A percentile compares a stretch with the other conserved stretches of the same genome.
Evolutionary conservation across 2,113 vertebrate genomes (phyloP).

Genomic region (Spea multiplicata): DNA sequence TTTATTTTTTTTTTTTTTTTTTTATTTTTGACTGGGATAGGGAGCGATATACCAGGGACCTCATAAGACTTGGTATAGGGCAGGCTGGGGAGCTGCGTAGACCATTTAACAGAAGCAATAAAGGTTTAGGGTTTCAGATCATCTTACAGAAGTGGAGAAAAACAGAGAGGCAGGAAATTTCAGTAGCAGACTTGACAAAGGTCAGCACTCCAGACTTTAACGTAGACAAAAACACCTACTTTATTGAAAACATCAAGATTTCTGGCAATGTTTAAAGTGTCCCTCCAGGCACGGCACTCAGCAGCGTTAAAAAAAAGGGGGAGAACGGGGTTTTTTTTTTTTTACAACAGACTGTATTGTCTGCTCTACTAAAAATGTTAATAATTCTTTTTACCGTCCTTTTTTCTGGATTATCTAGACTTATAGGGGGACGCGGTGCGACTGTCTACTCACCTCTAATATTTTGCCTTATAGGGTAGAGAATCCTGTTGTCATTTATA

Average conservation of each 20-base stretch:
- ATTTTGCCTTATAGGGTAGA: too few species aligned
- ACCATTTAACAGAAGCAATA: constrained; percentile 73
- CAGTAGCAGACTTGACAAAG: constrained; percentile 71
- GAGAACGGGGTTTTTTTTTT: too few species aligned
- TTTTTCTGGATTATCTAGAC: constrained; percentile 46
- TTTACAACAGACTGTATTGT: constrained; percentile 71
- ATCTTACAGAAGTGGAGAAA: constrained; percentile 67
- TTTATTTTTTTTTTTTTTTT: too few species aligned
- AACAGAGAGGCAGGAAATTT: constrained; percentile 75
- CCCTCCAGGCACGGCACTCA: constrained; percentile 59
- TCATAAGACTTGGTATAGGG: constrained; percentile 57
- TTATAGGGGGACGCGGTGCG: background rate
- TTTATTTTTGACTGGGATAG: constrained; percentile 30
- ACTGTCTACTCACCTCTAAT: background rate
- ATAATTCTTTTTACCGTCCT: constrained; percentile 51
- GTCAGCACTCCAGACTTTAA: constrained; percentile 63
- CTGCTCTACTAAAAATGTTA: constrained; percentile 61
- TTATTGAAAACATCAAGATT: constrained; percentile 60
- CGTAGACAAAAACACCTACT: constrained; percentile 66
- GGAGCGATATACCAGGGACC: constrained; percentile 60
- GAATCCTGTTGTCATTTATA: too few species aligned
- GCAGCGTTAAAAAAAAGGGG: constrained; percentile 49
- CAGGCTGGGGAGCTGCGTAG: constrained; percentile 65
- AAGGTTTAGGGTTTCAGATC: constrained; percentile 79
- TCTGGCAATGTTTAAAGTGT: constrained; percentile 59